phyloP scores from a whole-genome alignment of 2,113 vertebrate species.

The Oreochromis tanganicae region DNA sequence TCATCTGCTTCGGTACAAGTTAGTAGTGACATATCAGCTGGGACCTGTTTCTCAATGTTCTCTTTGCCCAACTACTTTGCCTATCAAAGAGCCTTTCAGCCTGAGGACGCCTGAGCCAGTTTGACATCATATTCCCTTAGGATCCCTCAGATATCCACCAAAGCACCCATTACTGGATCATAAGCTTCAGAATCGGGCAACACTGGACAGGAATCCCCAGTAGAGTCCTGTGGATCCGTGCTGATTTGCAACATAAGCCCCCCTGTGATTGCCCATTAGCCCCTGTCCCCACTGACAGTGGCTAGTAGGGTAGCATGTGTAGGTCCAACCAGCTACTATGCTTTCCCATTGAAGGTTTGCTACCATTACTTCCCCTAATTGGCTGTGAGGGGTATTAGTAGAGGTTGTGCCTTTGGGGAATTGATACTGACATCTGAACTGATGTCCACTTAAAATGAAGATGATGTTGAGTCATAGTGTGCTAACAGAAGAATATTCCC shows the following conservation, averaged over 20 bases:
- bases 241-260: conserved; percentile 68
- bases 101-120: conserved; percentile 42
- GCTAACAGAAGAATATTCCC: conserved; percentile 30
- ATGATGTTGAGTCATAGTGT: conserved; percentile 44
- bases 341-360: conserved; percentile 51
- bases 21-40: conserved; percentile 51
- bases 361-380: conserved; percentile 65
- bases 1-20: conserved; percentile 39
- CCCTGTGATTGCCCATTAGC: conserved; percentile 75
- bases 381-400: conserved; percentile 71
- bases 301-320: conserved; percentile 66
- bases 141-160: conserved; percentile 50
- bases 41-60: conserved; percentile 50
- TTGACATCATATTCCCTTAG: conserved; percentile 46
- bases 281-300: conserved; percentile 44
- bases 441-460: conserved; percentile 74
- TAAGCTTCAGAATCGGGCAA: conserved; percentile 44
- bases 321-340: conserved; percentile 2
- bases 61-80: conserved; percentile 32
- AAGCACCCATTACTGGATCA: conserved; percentile 65
- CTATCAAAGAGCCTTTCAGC: conserved; percentile 64
- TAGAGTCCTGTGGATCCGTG: conserved; percentile 40
- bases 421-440: conserved; percentile 74
- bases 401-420: conserved; percentile 62
- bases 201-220: conserved; percentile 67